These are phyloP conservation scores for Spheniscus humboldti DNA, from an alignment of 2,797 vertebrate species.

Conservation along the genomic window DNA sequence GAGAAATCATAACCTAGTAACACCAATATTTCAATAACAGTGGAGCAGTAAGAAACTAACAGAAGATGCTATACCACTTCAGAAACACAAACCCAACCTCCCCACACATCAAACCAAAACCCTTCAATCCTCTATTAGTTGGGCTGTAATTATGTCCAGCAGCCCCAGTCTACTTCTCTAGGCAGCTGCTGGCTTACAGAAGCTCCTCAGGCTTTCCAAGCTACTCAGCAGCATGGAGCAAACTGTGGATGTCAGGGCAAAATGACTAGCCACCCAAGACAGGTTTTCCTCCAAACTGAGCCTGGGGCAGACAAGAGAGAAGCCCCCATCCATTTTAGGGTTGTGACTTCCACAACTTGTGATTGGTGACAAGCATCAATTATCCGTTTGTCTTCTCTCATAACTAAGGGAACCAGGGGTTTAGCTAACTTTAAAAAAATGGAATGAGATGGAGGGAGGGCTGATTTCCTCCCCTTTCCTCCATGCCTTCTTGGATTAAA, in stretches of 20 bases:
- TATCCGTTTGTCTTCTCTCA: neutral
- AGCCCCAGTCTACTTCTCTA: neutral
- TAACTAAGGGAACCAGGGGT: neutral
- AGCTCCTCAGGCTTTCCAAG: neutral
- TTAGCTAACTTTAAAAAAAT: neutral
- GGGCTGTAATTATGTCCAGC: neutral
- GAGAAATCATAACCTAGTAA: neutral
- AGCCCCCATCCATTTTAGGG: neutral
- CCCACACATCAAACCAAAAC: neutral
- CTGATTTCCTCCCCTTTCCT: neutral
- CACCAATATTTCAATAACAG: neutral
- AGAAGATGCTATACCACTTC: neutral
- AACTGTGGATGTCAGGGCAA: neutral
- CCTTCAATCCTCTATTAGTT: neutral
- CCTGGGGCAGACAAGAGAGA: neutral
- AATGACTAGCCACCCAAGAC: neutral
- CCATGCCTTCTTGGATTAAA: neutral
- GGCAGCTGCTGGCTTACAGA: neutral
- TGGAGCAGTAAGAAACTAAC: neutral
- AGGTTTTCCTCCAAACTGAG: neutral
- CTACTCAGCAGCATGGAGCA: neutral
- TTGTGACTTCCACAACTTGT: neutral
- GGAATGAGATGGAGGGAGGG: neutral
- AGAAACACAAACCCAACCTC: neutral
- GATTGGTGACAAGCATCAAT: neutral